Evolutionary conservation across 2,113 vertebrate genomes (phyloP).

Genomic region (Bombycilla garrulus): DNA sequence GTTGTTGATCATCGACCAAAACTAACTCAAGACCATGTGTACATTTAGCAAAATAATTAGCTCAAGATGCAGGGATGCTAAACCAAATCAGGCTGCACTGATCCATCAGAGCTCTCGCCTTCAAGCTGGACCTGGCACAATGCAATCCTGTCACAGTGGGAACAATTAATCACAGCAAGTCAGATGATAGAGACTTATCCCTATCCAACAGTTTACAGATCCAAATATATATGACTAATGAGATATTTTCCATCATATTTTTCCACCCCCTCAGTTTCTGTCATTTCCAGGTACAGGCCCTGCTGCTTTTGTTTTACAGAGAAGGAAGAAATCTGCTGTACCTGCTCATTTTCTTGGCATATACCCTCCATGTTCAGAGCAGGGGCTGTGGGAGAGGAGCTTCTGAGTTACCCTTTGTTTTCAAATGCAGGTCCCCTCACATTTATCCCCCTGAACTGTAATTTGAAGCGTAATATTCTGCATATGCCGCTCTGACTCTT

Average conservation of each 20-base stretch:
- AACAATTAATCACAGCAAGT: background rate
- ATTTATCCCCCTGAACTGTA: background rate
- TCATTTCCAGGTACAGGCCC: background rate
- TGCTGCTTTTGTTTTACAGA: background rate
- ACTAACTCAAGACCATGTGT: background rate
- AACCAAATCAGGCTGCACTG: background rate
- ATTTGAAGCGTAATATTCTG: background rate
- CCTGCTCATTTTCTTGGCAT: background rate
- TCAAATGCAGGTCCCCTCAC: background rate
- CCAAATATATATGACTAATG: background rate
- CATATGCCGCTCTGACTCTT: background rate
- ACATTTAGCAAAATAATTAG: background rate
- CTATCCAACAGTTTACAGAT: background rate
- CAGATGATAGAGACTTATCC: background rate
- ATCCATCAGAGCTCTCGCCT: background rate
- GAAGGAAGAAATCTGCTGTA: background rate
- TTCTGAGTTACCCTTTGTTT: background rate
- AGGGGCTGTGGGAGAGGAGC: background rate
- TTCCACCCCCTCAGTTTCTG: background rate
- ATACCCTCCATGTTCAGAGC: background rate
- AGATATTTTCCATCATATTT: background rate
- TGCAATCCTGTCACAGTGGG: background rate
- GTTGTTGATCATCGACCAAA: background rate
- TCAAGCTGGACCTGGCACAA: background rate
- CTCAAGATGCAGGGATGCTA: background rate